Percentiles rank a stretch among this genome's conserved stretches.
phyloP scores from a whole-genome alignment of 2,888 invertebrate species.

The Agrochola macilenta region DNA sequence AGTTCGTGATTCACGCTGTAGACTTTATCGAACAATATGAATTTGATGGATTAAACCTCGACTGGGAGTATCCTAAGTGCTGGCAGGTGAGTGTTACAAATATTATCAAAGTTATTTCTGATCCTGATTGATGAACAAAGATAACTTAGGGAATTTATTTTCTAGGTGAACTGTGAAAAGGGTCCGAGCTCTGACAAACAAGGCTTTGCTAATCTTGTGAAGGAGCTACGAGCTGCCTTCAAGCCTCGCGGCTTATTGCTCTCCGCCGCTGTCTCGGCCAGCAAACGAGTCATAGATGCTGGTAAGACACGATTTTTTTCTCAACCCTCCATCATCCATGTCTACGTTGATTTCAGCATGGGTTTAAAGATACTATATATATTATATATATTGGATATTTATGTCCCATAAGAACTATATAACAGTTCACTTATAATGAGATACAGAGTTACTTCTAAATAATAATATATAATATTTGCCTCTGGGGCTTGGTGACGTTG shows the following conservation, averaged over 20 bases:
- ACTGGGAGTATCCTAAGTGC: constrained; percentile 98
- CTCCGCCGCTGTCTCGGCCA: constrained; percentile 96
- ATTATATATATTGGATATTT: too few species aligned
- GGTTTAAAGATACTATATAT: too few species aligned
- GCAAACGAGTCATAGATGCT: constrained; percentile 95
- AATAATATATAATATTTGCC: too few species aligned
- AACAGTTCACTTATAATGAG: too few species aligned
- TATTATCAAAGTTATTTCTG: constrained; percentile 6
- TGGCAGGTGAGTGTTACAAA: constrained; percentile 92
- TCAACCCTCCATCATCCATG: neutral
- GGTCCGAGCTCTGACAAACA: constrained; percentile 95
- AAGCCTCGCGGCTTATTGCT: constrained; percentile 93
- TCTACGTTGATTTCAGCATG: neutral
- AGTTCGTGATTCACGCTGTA: constrained; percentile 94
- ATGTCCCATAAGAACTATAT: too few species aligned
- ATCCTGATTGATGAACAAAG: neutral
- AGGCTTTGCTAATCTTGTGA: constrained; percentile 94
- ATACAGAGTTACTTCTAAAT: too few species aligned
- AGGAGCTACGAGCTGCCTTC: constrained; percentile 93
- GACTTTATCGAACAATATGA: constrained; percentile 94
- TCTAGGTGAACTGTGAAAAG: constrained; percentile 94
- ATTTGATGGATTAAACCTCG: constrained; percentile 97
- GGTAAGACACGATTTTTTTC: constrained; percentile 84
- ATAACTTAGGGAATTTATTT: constrained; percentile 4
- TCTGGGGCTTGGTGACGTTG: too few species aligned